Evolutionary conservation across 2,113 vertebrate genomes (phyloP), one percentile per base, ranked within the genome.

Genomic region (Excalfactoria chinensis): DNA sequence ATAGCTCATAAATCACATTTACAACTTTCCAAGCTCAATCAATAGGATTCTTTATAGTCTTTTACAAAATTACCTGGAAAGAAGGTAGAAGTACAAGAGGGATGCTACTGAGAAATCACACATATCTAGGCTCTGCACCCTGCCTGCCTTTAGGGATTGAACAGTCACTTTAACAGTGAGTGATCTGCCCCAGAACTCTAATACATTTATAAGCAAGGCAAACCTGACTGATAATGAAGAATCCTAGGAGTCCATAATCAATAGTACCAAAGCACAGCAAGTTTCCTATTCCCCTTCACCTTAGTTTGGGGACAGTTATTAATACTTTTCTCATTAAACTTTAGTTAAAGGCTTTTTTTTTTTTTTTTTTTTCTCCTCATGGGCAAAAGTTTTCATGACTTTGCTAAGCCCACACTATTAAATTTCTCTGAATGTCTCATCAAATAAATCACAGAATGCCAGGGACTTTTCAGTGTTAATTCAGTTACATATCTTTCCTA

Each of bases 181-280:
- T 64, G 62, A 96, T 90, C 84, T 91, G 58, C 89, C 93, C 95
- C 88, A 91, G 91, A 94, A 91, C 92, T 90, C 89, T 95, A 90
- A 94, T 88, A 91, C 91, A 86, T 97, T 97, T 96, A 95, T 68
- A 76, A 96, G 88, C 77, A 94, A 85, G 11, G 43, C 95, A 93
- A 70, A 94, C 69, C n/a, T 86, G 75, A 34, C 85, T 95, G 84
- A 92, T 97, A 97, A 98, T 94, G 97, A 97, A 97, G 81, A 86
- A 73, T 96, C 97, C 76, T 87, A 97, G 86, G 94, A 97, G 96
- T 96, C 96, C 79, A 87, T 85, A 95, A 98, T 98, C 97, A 97
- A 98, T 97, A 97, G 72, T 68, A 95, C 88, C 82, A 95, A 95
- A 96, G 84, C 90, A 95, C 86, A 97, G 93, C 92, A 97, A 95